Conservation (phyloP, 1,140 invertebrate genomes). For the Lepidurus arcticus region DNA sequence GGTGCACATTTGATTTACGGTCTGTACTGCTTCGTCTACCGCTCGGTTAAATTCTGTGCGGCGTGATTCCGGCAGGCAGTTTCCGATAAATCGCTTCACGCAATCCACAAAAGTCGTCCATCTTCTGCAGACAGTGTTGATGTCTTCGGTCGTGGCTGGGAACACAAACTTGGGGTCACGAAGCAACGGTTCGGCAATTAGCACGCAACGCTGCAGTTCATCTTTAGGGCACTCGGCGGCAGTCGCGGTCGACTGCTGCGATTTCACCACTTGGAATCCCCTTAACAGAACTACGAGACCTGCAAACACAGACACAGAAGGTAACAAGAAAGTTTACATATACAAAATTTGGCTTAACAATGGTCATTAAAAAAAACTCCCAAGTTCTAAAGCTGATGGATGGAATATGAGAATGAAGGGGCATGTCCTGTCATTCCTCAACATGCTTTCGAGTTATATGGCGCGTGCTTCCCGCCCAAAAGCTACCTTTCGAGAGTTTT, state of each 20-base stretch:
- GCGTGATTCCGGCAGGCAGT: constrained; percentile 27
- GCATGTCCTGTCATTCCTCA: neutral
- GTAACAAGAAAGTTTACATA: neutral
- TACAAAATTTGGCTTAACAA: constrained; percentile 1
- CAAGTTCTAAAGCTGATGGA: neutral
- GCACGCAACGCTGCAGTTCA: constrained; percentile 30
- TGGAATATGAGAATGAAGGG: neutral
- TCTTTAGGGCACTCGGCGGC: constrained; percentile 28
- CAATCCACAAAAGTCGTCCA: constrained; percentile 31
- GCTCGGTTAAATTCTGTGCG: constrained; percentile 25
- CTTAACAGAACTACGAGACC: neutral
- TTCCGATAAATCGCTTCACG: constrained; percentile 18
- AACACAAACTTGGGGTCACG: constrained; percentile 32
- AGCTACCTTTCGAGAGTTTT: neutral
- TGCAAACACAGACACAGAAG: neutral
- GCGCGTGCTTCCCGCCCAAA: constrained; percentile 8
- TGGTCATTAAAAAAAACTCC: neutral
- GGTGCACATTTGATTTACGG: constrained; percentile 29
- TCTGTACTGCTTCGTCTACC: constrained; percentile 30
- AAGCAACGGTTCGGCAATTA: constrained; percentile 32
- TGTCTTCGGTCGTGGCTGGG: constrained; percentile 25
- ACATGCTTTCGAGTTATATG: neutral
- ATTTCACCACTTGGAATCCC: constrained; percentile 16
- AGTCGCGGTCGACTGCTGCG: neutral
- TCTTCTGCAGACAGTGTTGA: constrained; percentile 30